These are phyloP conservation scores for Eclectus roratus DNA, from an alignment of 2,113 vertebrate genomes.

Conservation along the genomic window DNA sequence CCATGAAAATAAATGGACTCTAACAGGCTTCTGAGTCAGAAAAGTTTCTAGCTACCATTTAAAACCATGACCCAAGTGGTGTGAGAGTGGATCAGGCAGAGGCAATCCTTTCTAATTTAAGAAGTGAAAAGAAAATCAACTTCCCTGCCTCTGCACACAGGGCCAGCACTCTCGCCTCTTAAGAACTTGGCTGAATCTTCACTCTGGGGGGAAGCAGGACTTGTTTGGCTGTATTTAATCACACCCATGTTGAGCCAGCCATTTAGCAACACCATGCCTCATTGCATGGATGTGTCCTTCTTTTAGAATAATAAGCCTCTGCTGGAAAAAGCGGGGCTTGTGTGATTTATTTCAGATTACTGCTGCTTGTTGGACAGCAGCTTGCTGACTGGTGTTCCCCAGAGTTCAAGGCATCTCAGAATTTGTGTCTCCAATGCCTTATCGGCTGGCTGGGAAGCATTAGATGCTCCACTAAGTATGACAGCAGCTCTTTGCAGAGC, in stretches of 20 bases:
- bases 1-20: not conserved
- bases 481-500: conserved; percentile 34
- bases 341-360: conserved; percentile 60
- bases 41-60: not conserved
- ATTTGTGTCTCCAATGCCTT: conserved; percentile 1
- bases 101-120: not conserved
- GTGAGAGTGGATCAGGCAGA: not conserved
- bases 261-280: conserved; percentile 22
- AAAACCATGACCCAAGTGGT: not conserved
- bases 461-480: conserved; percentile 61
- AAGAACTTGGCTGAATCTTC: not conserved
- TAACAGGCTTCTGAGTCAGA: not conserved
- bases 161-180: not conserved
- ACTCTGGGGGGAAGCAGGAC: not conserved
- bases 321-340: not conserved
- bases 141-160: not conserved
- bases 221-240: conserved; percentile 12
- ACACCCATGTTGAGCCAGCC: conserved; percentile 5
- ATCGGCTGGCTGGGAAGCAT: not conserved
- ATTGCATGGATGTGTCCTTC: conserved; percentile 37
- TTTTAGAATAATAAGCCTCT: conserved; percentile 16
- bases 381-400: conserved; percentile 57
- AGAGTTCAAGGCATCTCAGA: conserved; percentile 39
- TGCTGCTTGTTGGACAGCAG: conserved; percentile 37
- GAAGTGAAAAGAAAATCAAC: not conserved